Evolutionary conservation across 2,888 invertebrate genomes (phyloP), one percentile per base, ranked within the genome.

Genomic region (Resseliella maxima): DNA sequence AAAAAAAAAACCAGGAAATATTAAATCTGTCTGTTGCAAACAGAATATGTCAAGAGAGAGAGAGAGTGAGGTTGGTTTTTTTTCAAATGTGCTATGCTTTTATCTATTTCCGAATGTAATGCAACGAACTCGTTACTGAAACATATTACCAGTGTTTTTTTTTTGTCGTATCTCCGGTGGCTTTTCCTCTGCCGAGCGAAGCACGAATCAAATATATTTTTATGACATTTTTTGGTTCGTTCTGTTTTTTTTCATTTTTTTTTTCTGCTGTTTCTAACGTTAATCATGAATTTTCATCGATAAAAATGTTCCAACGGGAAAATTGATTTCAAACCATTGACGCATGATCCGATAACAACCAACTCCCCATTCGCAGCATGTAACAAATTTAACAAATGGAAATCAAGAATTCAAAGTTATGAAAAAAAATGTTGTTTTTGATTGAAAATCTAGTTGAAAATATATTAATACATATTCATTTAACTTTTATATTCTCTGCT

Each of bases 41-140:
- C 83, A 38, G 83, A 83, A 83, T 38, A 83, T 83, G 83, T 83
- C 83, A 83, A 83, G 24, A 83, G 83, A 83, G 24, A 83, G 24
- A 31, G 83, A 83, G 24, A 3, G 3, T 59, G 24, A 24, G 1
- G n/a, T 59, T 38, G 38, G 38, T 24, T 21, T 15, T 6, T 81
- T 81, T 18, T 36, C 6, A 1, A 21, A 6, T 38, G n/a, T 35
- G 35, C 72, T 5, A 2, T 27, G 83, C 83, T 38, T 83, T 83
- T 83, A 83, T 38, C 83, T 83, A 83, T 83, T 38, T 83, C 38
- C 83, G 83, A 83, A 83, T 83, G 72, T 83, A 38, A 36, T 83
- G 36, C 38, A 38, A 83, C 83, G 36, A 59, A 36, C 41, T 83
- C 83, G 83, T 83, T 38, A 38, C 83, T 83, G 83, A 83, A 83